Conservation (phyloP, 2,113 vertebrate species). For the Jaculus jaculus region DNA sequence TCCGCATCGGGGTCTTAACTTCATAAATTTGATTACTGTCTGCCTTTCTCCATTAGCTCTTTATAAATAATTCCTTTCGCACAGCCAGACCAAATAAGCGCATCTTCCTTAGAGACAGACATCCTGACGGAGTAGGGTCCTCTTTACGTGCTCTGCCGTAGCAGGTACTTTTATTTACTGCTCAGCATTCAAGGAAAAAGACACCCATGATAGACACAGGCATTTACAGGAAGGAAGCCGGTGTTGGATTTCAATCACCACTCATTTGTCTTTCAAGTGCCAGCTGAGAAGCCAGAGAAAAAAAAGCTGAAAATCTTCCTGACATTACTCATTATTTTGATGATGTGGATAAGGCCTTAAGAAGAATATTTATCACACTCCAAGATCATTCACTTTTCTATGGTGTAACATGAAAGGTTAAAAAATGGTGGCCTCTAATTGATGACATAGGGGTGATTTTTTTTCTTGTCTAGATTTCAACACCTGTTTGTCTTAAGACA, state of each 20-base stretch:
- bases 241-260: not conserved
- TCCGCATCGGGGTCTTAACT: not conserved
- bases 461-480: not conserved
- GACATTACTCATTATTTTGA: slow-evolving; percentile 41
- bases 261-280: slow-evolving; percentile 18
- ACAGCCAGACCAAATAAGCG: not conserved
- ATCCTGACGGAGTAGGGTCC: not conserved
- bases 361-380: slow-evolving; percentile 30
- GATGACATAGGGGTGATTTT: not conserved
- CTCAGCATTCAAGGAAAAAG: not conserved
- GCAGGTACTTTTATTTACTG: not conserved
- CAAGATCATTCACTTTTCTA: not conserved
- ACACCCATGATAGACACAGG: not conserved
- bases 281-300: not conserved
- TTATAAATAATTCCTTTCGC: not conserved
- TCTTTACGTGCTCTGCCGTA: not conserved
- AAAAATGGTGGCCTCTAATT: slow-evolving; percentile 9
- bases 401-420: not conserved
- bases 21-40: not conserved
- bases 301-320: not conserved
- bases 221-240: not conserved
- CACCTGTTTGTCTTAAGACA: not conserved
- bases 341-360: not conserved
- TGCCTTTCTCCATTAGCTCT: not conserved
- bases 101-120: not conserved